Base-by-base conservation (phyloP, 2,113 vertebrate species). In the Triplophysa siluroides region DNA sequence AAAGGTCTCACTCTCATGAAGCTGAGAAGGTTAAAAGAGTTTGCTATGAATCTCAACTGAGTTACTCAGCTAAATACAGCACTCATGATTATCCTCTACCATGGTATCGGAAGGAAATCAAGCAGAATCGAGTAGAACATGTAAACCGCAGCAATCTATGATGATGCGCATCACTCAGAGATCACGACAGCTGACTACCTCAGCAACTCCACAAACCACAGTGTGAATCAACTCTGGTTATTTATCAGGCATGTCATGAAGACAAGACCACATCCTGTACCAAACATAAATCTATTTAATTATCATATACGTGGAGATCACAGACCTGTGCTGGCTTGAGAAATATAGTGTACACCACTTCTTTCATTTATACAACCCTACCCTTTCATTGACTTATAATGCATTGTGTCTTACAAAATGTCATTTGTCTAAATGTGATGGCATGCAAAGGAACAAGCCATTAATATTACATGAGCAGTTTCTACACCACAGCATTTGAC, bases 401-500 rank as follows among this genome's bases (percentile, higher is more conserved):
- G n/a, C 8, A 5, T 73, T 19, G 3, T 64, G 26, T 18, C 23
- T 16, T 21, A 58, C 60, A 24, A 58, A 78, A 72, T 66, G 24
- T 23, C 23, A 47, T 58, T 43, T 63, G 45, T 70, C 56, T 29
- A 76, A 70, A 64, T 45, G 7, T 78, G 83, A 80, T 60, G 50
- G 83, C 83, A 89, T 88, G 87, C 90, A 88, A 23, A 83, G 68
- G 43, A 82, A 63, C 2, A 33, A 83, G 76, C 76, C 64, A 70
- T 87, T 89, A 86, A 88, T 87, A 78, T 78, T 45, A 76, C 13
- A 77, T 24, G 60, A 70, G 26, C 68, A 70, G 21, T 69, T 61
- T 70, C 23, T 50, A 43, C 21, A 23, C 41, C 72, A 78, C 50
- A 62, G 16, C 61, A 69, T 83, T 83, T 83, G 64, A 81, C 29